Conservation (phyloP, 1,140 invertebrate species). For the Neodiprion virginianus region DNA sequence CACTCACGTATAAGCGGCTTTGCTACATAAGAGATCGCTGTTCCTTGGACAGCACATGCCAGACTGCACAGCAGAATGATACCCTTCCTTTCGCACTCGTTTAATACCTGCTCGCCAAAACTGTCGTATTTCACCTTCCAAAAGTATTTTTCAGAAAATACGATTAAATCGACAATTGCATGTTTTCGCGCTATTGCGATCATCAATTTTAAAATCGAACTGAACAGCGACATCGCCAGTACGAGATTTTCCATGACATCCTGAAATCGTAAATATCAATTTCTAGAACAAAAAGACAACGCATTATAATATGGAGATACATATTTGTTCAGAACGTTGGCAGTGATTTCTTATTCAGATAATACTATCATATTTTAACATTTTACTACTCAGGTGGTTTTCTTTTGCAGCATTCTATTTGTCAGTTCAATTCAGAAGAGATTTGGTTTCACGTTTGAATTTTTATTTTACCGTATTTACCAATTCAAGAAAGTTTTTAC, state of each 20-base stretch:
- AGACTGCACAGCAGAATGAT: slow-evolving; percentile 18
- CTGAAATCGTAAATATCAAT: background rate
- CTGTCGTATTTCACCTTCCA: slow-evolving; percentile 32
- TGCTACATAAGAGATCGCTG: slow-evolving; percentile 27
- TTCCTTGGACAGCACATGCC: slow-evolving; percentile 20
- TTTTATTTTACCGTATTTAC: no score
- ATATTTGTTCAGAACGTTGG: no score
- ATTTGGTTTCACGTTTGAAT: no score
- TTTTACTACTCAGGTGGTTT: no score
- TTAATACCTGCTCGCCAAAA: slow-evolving; percentile 29
- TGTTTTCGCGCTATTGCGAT: slow-evolving; percentile 29
- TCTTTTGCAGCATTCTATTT: no score
- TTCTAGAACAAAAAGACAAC: no score
- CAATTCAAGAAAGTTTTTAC: no score
- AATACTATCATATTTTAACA: no score
- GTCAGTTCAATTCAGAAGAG: no score
- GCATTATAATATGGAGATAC: no score
- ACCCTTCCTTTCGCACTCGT: slow-evolving; percentile 31
- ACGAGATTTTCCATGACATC: background rate
- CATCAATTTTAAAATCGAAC: background rate
- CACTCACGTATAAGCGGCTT: slow-evolving; percentile 36
- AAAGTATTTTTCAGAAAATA: slow-evolving; percentile 32
- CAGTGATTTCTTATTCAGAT: no score
- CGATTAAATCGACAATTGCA: slow-evolving; percentile 34
- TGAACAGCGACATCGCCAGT: background rate